Evolutionary conservation across 2,888 invertebrate genomes (phyloP), one percentile per base, ranked within the genome.

Genomic region (Idaea biselata): DNA sequence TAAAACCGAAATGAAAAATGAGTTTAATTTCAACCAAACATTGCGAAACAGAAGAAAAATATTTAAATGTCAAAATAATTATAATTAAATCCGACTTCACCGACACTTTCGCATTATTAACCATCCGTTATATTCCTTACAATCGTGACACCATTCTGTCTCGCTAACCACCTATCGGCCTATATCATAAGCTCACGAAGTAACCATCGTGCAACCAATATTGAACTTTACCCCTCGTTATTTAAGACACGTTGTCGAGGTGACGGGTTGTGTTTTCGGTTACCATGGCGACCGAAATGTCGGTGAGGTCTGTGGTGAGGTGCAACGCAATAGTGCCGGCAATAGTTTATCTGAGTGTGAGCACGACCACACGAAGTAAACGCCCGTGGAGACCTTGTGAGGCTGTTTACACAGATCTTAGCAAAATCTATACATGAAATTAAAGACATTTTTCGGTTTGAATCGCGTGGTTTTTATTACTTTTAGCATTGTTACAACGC

Each of bases 341-440:
- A 56, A 56, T 56, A 56, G 56, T 86, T 85, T 85, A 85, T 86
- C 83, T 85, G 77, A 74, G 80, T 81, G 76, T 76, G 79, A 81
- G 86, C 88, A 89, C 88, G 89, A 90, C 83, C 81, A 85, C 86
- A 86, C 84, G 87, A 85, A 77, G 76, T 78, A 76, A 78, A 82
- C 84, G 82, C 85, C 84, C 80, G 84, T 77, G 76, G 76, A 82
- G 86, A 79, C 83, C 84, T 85, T 82, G 82, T 73, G 69, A 69
- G 80, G 63, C 75, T 65, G 68, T 76, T 78, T 66, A 55, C 73
- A 79, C 76, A 8, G 11, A 16, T 16, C 2, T 25, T 25, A 11
- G 14, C 32, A 32, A 32, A 32, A 32, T 6, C 11, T 32, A 32
- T 8, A 32, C 4, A 32, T n/a, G n/a, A n/a, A n/a, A n/a, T n/a